Evolutionary conservation across 2,888 invertebrate genomes (phyloP), one percentile per base, ranked within the genome.

Genomic region (Eristalis tenax): DNA sequence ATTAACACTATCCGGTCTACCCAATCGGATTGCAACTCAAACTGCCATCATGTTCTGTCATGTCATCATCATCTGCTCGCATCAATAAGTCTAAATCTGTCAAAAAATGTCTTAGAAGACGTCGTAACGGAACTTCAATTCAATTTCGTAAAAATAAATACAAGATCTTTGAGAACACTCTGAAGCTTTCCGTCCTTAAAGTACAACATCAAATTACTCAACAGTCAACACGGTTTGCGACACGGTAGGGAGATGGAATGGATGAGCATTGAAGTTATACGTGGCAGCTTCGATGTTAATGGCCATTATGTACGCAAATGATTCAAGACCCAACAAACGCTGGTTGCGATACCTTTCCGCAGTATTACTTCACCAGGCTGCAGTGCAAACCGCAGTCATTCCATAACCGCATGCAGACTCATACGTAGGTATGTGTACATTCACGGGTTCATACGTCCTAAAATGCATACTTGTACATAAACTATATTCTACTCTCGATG

Each of bases 261-360:
- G 57, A 78, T 69, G 74, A 79, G 74, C 83, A 83, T 79, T 74
- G 74, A 79, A 43, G 74, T 74, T 74, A 83, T 74, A 69, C 68
- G 78, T 78, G 74, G 78, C 78, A 74, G 68, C 74, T 59, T 74
- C 74, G 74, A 74, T 79, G 69, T 74, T 65, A 74, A 83, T 83
- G 69, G 66, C 64, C 76, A 78, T 78, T 50, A 78, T 74, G 69
- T 78, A 64, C 57, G 32, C 50, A 64, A 63, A 13, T 57, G 59
- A 64, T 40, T 66, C 65, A 79, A 22, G 59, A 64, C 38, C 61
- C 65, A 75, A 22, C 57, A 69, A 74, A 78, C 68, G 79, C 38
- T 74, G 43, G 40, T 66, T 63, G 59, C 40, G 68, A 56, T 69
- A 64, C 68, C 74, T 64, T 69, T 61, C 28, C 26, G 40, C 64